Base-by-base conservation (phyloP, 2,113 vertebrate genomes). In the Hystrix cristata region DNA sequence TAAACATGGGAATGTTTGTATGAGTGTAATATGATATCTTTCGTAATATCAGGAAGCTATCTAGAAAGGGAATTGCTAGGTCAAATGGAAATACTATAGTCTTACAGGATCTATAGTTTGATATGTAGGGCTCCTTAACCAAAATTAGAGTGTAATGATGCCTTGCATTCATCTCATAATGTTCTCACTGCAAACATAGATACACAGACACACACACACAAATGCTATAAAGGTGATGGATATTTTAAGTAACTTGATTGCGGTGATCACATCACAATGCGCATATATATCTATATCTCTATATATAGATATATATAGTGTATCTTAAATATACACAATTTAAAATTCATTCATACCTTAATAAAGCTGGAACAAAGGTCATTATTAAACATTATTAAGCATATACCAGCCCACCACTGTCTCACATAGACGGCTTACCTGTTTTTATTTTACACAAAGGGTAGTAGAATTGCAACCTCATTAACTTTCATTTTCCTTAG, bases 401-500 rank as follows among this genome's bases (percentile, higher is more conserved):
- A 23, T 81, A 23, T 2, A 3, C 53, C 23, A 7, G n/a, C 2
- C n/a, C 11, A 27, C 9, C 4, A 0, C 3, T 34, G 31, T 51
- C 79, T 60, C 38, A 34, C 12, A 5, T 1, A 1, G 15, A 16
- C 59, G 10, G 43, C 59, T 84, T 29, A 29, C 43, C 80, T 23
- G 1, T 34, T 59, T 89, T 48, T 92, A 67, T 90, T 51, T 80
- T 13, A 84, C 5, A 82, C 60, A 82, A 79, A 92, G 81, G 29
- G 46, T 69, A 65, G 34, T 53, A 65, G 64, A 97, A 25, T 64
- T 46, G n/a, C 55, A 81, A 57, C 65, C 48, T 94, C 21, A 91
- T 95, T 97, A 84, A 79, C 59, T 72, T 96, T 60, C 55, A 88
- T 97, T 97, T 97, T 90, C 38, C 4, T 82, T 91, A 78, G 89